Evolutionary conservation across 2,797 vertebrate genomes (phyloP).

Genomic region (Phoxinus dragarum): DNA sequence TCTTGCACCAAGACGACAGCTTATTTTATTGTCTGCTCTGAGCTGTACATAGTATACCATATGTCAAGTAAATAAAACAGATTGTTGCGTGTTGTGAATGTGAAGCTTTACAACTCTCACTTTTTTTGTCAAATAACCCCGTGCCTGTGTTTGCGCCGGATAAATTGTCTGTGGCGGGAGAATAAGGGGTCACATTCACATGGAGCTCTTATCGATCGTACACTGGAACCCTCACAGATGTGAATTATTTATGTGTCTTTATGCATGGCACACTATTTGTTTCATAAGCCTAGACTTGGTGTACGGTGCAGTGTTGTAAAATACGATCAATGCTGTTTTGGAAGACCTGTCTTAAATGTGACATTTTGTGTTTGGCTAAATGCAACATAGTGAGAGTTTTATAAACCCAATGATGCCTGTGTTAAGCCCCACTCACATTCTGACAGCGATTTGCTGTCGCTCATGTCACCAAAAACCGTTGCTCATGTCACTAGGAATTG

Average conservation of each 20-base stretch:
- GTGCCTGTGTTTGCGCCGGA: constrained; percentile 40
- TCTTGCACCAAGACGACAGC: constrained; percentile 33
- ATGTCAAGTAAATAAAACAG: constrained; percentile 43
- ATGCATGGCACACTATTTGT: constrained; percentile 12
- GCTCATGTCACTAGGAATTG: background rate
- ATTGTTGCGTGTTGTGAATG: constrained; percentile 1
- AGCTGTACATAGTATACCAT: background rate
- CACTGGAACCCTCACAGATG: constrained; percentile 35
- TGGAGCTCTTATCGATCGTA: constrained; percentile 48
- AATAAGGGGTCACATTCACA: constrained; percentile 24
- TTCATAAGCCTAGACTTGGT: constrained; percentile 16
- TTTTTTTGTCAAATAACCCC: constrained; percentile 30
- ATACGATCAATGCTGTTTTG: constrained; percentile 4
- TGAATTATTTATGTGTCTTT: constrained; percentile 61
- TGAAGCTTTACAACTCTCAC: constrained; percentile 31
- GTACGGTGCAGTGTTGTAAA: constrained; percentile 8
- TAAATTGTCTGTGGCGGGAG: constrained; percentile 39
- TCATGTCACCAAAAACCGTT: background rate
- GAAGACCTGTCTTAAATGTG: background rate
- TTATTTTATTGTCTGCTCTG: constrained; percentile 34
- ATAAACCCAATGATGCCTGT: background rate
- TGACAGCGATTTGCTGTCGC: background rate
- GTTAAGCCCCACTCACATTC: background rate
- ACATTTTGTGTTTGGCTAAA: background rate
- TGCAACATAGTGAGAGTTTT: background rate